Conservation (phyloP, 2,888 invertebrate species). For the Eustalomyia histrio region DNA sequence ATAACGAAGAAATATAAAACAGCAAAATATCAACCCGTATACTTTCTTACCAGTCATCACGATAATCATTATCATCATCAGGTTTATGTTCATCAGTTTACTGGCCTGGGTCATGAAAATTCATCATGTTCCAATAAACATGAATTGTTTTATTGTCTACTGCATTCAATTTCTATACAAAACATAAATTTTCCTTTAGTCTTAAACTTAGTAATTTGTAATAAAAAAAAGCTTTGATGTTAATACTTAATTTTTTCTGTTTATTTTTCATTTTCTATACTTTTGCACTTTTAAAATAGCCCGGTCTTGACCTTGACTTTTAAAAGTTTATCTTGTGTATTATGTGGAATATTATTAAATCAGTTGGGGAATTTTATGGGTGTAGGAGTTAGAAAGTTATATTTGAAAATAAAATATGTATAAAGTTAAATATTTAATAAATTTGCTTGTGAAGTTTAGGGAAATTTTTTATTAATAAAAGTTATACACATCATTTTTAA, state of each 20-base stretch:
- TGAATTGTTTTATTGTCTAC: constrained; percentile 46
- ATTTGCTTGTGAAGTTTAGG: no score
- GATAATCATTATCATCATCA: constrained; percentile 6
- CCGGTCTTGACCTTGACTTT: constrained; percentile 44
- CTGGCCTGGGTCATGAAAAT: constrained; percentile 40
- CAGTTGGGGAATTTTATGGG: constrained; percentile 5
- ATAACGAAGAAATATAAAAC: not conserved
- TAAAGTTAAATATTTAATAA: not conserved
- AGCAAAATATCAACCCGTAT: not conserved
- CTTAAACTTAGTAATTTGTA: constrained; percentile 35
- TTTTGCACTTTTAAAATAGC: constrained; percentile 19
- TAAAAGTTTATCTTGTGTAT: constrained; percentile 8
- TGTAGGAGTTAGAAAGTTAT: constrained; percentile 4
- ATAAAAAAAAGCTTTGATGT: constrained; percentile 50
- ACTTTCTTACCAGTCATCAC: constrained; percentile 1
- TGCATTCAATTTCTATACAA: not conserved
- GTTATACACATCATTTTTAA: no score
- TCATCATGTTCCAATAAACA: constrained; percentile 51
- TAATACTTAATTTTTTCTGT: not conserved
- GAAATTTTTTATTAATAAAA: no score
- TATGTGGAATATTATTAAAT: not conserved
- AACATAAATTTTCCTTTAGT: not conserved
- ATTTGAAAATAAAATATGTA: not conserved
- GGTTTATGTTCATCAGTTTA: constrained; percentile 18
- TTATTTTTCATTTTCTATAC: constrained; percentile 5